Evolutionary conservation across 1,140 invertebrate species (phyloP).

Genomic region (Harlomillsia oculata): DNA sequence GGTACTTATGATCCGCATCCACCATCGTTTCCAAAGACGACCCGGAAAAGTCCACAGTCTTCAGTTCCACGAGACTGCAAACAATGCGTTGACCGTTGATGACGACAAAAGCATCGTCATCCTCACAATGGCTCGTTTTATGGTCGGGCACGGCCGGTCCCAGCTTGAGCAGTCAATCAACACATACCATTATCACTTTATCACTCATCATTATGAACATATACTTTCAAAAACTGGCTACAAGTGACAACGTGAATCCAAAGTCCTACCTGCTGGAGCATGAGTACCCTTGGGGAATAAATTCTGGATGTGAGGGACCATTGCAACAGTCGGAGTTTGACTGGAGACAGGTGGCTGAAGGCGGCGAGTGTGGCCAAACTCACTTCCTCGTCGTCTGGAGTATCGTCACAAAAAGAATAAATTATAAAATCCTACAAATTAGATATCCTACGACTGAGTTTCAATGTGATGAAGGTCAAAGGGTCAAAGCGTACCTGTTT

Average conservation of each 20-base stretch:
- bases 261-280: constrained; percentile 25
- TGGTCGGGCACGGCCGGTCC: too few species aligned
- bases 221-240: not conserved
- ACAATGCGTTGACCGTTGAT: constrained; percentile 8
- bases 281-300: constrained; percentile 30
- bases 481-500: not conserved
- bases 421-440: not conserved
- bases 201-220: too few species aligned
- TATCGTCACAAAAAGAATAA: not conserved
- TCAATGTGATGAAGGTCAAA: not conserved
- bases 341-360: constrained; percentile 25
- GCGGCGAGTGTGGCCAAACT: constrained; percentile 26
- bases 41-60: constrained; percentile 14
- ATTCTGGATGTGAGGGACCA: constrained; percentile 31
- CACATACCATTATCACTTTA: too few species aligned
- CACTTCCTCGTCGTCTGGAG: constrained; percentile 22
- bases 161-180: not conserved
- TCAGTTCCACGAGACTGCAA: constrained; percentile 18
- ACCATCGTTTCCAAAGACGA: not conserved
- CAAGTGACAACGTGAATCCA: not conserved
- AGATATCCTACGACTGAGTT: not conserved
- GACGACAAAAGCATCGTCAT: constrained; percentile 23
- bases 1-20: constrained; percentile 32
- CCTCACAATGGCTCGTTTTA: too few species aligned
- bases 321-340: constrained; percentile 30